A percentile compares a stretch with the other conserved stretches of the same genome.
phyloP scores from a whole-genome alignment of 1,140 invertebrate genomes.

The Drosophila miranda region DNA sequence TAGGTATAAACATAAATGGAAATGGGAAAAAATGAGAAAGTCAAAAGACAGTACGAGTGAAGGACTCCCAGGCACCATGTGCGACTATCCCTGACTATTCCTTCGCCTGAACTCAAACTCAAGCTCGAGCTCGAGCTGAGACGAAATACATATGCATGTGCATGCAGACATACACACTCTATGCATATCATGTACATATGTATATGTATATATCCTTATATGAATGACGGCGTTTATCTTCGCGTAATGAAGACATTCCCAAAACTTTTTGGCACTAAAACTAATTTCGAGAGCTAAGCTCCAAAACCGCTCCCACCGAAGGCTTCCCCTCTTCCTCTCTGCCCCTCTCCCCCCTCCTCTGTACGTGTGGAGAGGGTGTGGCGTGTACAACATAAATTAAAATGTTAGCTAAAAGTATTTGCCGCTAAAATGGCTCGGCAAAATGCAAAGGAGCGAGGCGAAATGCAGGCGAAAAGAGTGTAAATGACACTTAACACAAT shows the following conservation, averaged over 20 bases:
- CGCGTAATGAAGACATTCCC: constrained; percentile 70
- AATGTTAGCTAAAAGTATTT: constrained; percentile 77
- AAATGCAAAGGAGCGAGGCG: constrained; percentile 12
- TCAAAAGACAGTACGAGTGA: not conserved
- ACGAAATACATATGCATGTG: not conserved
- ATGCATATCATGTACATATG: not conserved
- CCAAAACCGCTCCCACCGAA: not conserved
- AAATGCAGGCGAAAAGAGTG: constrained; percentile 38
- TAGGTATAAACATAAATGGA: no score
- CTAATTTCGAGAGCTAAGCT: constrained; percentile 67
- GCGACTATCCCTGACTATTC: no score
- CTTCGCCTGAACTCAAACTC: no score
- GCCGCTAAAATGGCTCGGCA: constrained; percentile 62
- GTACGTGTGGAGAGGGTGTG: constrained; percentile 6
- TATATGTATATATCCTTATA: not conserved
- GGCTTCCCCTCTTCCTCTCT: no score
- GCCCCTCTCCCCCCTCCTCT: not conserved
- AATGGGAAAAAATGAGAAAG: constrained; percentile 12
- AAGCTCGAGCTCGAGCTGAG: no score
- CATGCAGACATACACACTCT: not conserved
- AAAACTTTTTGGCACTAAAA: constrained; percentile 64
- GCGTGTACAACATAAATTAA: constrained; percentile 70
- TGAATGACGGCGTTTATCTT: constrained; percentile 46
- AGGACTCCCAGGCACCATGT: no score
- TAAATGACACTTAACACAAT: constrained; percentile 80